Percentiles rank a stretch among this genome's conserved stretches.
Evolutionary conservation across 2,797 vertebrate species (phyloP).

Genomic region (Carcharodon carcharias): DNA sequence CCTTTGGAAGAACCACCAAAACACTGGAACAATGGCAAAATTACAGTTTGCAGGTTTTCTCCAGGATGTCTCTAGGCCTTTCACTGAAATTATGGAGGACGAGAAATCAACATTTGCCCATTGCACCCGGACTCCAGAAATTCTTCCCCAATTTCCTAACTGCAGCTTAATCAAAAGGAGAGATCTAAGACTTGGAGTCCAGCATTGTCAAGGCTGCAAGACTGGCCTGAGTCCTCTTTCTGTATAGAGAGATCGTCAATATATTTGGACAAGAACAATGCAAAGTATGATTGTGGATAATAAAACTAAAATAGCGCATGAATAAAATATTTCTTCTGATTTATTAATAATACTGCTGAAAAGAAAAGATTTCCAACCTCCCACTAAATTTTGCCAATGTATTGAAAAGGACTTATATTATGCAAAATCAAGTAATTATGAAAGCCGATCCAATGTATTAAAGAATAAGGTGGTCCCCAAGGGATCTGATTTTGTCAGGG

Average conservation of each 20-base stretch:
- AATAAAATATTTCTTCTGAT: conserved; percentile 25
- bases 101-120: neutral
- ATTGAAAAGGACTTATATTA: neutral
- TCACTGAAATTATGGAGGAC: neutral
- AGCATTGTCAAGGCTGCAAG: neutral
- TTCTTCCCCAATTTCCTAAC: neutral
- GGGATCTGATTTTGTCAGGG: neutral
- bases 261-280: conserved; percentile 33
- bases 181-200: neutral
- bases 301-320: conserved; percentile 24
- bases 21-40: neutral
- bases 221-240: neutral
- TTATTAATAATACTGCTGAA: conserved; percentile 11
- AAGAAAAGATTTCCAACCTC: neutral
- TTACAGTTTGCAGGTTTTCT: neutral
- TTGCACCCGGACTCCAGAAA: neutral
- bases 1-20: neutral
- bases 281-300: neutral
- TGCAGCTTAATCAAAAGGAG: neutral
- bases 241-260: neutral
- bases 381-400: too few relatives aligned
- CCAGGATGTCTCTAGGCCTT: neutral
- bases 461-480: neutral
- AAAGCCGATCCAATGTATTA: neutral
- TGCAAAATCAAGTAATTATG: neutral